Evolutionary conservation across 37 sponge, comb jelly and placozoan species (phyloP), one percentile per base, ranked within the genome.

Genomic region (Halichondria panicea): DNA sequence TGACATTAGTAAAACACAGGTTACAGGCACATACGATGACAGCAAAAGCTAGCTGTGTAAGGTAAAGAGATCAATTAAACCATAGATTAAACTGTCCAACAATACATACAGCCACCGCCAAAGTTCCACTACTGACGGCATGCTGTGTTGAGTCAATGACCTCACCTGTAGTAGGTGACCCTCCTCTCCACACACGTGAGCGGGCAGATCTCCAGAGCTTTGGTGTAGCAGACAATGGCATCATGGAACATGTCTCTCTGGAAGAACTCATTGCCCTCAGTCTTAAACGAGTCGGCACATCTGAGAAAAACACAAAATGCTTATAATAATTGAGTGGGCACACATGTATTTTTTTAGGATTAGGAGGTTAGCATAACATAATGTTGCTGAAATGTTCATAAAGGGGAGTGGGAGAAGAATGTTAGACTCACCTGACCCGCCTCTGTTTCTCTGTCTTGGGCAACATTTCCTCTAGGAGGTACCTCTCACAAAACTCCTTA

Each of bases 131-230:
- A 48, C 15, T 48, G 52, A 18, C 13, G 15, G 15, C 52, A 48
- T 15, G 15, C 11, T 11, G 15, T 48, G 52, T 18, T 48, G 52
- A 48, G 52, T 48, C 13, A 48, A 48, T 48, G 52, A 15, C 52
- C 30, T 24, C 8, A 79, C 80, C 70, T 79, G 80, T 69, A 40
- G 46, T 79, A 79, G 43, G 80, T 79, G 61, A 79, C 70, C 27
- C 80, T 79, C n/a, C 57, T 79, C 70, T 79, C 70, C 2, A 50
- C 70, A 48, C 70, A 68, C 18, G 42, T 60, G 35, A 79, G 70
- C 30, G 80, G 80, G 60, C 80, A 79, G 21, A 7, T 44, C 34
- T 81, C 82, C 55, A 81, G 64, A 6, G 82, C 82, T 30, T 24
- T 13, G 7, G 82, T 72, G 43, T 81, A 81, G 48, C 73, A 71